Percentiles rank a stretch among this genome's conserved stretches.
Conservation (phyloP, 1,140 invertebrate genomes). For the Procambarus virginalis region DNA sequence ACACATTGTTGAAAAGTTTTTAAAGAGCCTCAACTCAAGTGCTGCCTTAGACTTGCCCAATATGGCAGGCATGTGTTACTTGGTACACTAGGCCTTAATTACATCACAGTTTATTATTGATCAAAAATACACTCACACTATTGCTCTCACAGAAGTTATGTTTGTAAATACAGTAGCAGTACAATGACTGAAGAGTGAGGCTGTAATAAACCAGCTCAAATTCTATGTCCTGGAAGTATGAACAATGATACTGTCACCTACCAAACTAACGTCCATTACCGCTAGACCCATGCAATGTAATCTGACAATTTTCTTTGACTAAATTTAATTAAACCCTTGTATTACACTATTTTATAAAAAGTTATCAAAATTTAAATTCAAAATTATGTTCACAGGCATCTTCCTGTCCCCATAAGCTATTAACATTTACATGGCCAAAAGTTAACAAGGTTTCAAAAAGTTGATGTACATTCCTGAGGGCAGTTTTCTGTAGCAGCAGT, state of each 20-base stretch:
- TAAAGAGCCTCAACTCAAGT: no score
- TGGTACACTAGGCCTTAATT: neutral
- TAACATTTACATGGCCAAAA: neutral
- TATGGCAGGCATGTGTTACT: neutral
- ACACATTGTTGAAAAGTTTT: neutral
- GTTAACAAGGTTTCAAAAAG: neutral
- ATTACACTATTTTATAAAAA: neutral
- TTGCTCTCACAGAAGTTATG: neutral
- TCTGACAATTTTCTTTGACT: neutral
- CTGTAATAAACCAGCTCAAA: neutral
- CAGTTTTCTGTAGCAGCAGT: neutral
- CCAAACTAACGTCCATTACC: neutral
- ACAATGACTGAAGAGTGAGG: neutral
- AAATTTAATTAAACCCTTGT: neutral
- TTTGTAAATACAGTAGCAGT: neutral
- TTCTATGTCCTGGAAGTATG: neutral
- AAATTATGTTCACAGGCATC: neutral
- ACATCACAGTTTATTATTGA: neutral
- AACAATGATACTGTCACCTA: neutral
- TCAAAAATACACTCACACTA: neutral
- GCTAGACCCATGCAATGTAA: neutral
- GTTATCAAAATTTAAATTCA: neutral
- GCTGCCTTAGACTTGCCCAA: no score
- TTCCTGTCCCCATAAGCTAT: neutral
- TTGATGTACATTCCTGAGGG: slow-evolving; percentile 4